phyloP scores from a whole-genome alignment of 2,113 vertebrate species.

The Neogobius melanostomus region DNA sequence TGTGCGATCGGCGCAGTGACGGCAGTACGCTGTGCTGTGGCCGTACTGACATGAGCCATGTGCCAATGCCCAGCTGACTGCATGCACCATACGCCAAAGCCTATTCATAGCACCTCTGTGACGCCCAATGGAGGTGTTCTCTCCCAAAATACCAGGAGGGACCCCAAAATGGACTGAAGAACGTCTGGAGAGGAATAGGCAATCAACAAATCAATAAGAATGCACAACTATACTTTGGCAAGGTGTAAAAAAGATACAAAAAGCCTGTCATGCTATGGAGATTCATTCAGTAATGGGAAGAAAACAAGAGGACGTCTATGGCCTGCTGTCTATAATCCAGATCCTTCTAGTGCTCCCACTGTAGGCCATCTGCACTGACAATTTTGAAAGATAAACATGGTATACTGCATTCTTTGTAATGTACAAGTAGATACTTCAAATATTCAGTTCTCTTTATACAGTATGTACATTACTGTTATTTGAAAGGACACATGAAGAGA shows the following conservation, averaged over 20 bases:
- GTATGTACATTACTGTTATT: too few relatives aligned
- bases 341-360: not conserved
- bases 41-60: conserved; percentile 58
- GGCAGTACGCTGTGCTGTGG: conserved; percentile 47
- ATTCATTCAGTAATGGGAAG: not conserved
- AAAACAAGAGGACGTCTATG: not conserved
- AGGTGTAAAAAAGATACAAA: conserved; percentile 16
- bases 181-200: conserved; percentile 5
- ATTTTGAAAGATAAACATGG: not conserved
- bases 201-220: conserved; percentile 8
- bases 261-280: not conserved
- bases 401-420: too few relatives aligned
- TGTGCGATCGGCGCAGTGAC: conserved; percentile 71
- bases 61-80: conserved; percentile 68
- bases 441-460: too few relatives aligned
- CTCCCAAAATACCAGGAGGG: conserved; percentile 24
- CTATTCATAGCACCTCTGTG: conserved; percentile 75
- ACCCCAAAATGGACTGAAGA: conserved; percentile 18
- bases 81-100: conserved; percentile 49
- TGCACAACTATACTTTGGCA: conserved; percentile 3
- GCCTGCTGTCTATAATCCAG: not conserved
- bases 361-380: not conserved
- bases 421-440: too few relatives aligned
- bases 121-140: conserved; percentile 49
- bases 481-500: too few relatives aligned